Evolutionary conservation across 1,140 invertebrate genomes (phyloP).

Genomic region (Lasioglossum baleicum): DNA sequence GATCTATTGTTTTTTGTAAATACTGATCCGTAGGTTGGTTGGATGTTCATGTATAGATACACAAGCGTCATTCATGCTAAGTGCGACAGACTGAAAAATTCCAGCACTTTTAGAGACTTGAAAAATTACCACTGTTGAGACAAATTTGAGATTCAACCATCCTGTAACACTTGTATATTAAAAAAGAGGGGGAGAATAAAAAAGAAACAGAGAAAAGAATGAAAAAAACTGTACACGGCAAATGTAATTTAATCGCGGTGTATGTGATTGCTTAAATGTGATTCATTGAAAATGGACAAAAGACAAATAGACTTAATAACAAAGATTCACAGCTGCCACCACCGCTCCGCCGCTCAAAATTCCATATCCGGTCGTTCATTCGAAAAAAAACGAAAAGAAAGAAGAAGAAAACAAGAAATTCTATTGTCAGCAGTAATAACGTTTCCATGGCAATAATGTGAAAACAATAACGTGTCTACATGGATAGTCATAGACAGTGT

Average conservation of each 20-base stretch:
- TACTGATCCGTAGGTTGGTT: constrained; percentile 44
- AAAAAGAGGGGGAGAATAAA: neutral
- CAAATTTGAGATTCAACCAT: constrained; percentile 40
- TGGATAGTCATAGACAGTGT: constrained; percentile 45
- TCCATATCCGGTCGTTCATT: constrained; percentile 46
- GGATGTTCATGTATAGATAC: constrained; percentile 43
- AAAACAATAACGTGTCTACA: constrained; percentile 45
- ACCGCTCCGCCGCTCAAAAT: constrained; percentile 56
- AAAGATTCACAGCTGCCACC: constrained; percentile 52
- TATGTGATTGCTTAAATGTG: constrained; percentile 42
- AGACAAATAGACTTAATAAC: constrained; percentile 47
- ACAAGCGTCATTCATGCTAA: constrained; percentile 32
- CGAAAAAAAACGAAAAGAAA: constrained; percentile 28
- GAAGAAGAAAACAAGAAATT: neutral
- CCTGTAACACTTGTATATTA: constrained; percentile 43
- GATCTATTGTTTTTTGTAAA: constrained; percentile 45
- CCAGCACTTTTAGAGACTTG: constrained; percentile 36
- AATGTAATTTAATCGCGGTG: constrained; percentile 34
- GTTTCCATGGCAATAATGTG: constrained; percentile 64
- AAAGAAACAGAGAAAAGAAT: neutral
- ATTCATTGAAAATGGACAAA: constrained; percentile 23
- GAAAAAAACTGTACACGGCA: constrained; percentile 26
- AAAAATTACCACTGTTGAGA: constrained; percentile 36
- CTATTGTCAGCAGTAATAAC: constrained; percentile 65
- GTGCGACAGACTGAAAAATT: constrained; percentile 50